Conservation (phyloP, 1,140 invertebrate species). For the Drosophila oshimai region DNA sequence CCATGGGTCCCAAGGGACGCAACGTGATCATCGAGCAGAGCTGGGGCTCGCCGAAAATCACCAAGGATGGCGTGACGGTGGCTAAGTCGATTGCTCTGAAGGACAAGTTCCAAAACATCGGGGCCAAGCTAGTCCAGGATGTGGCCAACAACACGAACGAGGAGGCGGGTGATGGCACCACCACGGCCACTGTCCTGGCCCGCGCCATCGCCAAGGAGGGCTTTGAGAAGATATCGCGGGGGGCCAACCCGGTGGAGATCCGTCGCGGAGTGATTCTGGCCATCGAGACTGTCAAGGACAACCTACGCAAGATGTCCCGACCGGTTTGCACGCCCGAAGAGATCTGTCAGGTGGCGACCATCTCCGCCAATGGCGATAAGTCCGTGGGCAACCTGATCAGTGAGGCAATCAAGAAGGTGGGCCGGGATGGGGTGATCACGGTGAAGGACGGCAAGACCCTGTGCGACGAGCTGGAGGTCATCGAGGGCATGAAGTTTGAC, state of each 20-base stretch:
- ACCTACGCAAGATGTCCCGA: conserved; percentile 95
- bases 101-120: conserved; percentile 99
- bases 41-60: conserved; percentile 99
- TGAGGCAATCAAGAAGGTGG: conserved; percentile 98
- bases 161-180: conserved; percentile 99
- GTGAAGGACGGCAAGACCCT: conserved; percentile 99
- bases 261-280: conserved; percentile 97
- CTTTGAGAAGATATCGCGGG: conserved; percentile 98
- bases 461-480: conserved; percentile 97
- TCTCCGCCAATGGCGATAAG: conserved; percentile 98
- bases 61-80: conserved; percentile 99
- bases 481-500: conserved; percentile 99
- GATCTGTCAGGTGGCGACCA: conserved; percentile 99
- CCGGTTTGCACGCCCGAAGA: conserved; percentile 98
- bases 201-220: conserved; percentile 98
- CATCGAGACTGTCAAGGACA: conserved; percentile 94
- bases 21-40: conserved; percentile 99
- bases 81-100: conserved; percentile 99
- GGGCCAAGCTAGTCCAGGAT: conserved; percentile 99
- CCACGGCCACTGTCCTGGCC: conserved; percentile 98
- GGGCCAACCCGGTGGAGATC: conserved; percentile 99
- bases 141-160: conserved; percentile 99
- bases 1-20: conserved; percentile 99
- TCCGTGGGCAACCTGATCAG: conserved; percentile 96
- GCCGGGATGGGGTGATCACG: conserved; percentile 99